A percentile compares a stretch with the other conserved stretches of the same genome.
Evolutionary conservation across 30 jellyfish, hydroid and myxozoan species (phyloP).

Genomic region (Pseudorhiza aurosa): DNA sequence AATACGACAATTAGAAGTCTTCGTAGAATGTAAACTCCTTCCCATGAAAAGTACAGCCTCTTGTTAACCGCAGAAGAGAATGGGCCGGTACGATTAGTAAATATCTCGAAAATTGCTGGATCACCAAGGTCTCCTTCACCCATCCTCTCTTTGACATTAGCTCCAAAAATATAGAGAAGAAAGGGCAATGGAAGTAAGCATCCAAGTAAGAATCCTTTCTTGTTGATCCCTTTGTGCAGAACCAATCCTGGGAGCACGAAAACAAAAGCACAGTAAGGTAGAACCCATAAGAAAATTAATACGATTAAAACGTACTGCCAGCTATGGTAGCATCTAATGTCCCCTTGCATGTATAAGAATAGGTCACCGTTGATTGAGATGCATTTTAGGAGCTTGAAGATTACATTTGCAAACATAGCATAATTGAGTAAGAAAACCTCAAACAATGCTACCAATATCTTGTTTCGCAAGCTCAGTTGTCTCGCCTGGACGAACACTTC

Average conservation of each 20-base stretch:
- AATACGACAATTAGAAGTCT: background rate
- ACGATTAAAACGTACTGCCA: conserved; percentile 19
- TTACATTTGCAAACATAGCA: background rate
- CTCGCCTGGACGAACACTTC: background rate
- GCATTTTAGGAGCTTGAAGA: conserved; percentile 14
- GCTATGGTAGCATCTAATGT: background rate
- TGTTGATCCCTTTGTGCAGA: background rate
- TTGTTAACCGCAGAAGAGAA: background rate
- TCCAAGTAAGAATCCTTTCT: background rate
- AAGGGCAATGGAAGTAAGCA: conserved; percentile 19
- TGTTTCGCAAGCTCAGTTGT: background rate
- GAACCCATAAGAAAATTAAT: background rate
- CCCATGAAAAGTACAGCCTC: background rate
- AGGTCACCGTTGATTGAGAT: background rate
- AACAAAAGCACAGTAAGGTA: conserved; percentile 8
- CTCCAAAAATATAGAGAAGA: background rate
- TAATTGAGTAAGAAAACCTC: conserved; percentile 17
- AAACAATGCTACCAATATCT: background rate
- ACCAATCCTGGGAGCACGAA: background rate
- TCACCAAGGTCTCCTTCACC: background rate
- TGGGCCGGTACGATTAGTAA: conserved; percentile 1
- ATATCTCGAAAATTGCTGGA: background rate
- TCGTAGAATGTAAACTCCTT: conserved; percentile 11
- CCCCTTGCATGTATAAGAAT: conserved; percentile 16
- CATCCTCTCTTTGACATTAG: background rate